A percentile compares a stretch with the other conserved stretches of the same genome.
Conservation (phyloP, 2,888 invertebrate genomes). For the Venustoraphidia nigricollis region DNA sequence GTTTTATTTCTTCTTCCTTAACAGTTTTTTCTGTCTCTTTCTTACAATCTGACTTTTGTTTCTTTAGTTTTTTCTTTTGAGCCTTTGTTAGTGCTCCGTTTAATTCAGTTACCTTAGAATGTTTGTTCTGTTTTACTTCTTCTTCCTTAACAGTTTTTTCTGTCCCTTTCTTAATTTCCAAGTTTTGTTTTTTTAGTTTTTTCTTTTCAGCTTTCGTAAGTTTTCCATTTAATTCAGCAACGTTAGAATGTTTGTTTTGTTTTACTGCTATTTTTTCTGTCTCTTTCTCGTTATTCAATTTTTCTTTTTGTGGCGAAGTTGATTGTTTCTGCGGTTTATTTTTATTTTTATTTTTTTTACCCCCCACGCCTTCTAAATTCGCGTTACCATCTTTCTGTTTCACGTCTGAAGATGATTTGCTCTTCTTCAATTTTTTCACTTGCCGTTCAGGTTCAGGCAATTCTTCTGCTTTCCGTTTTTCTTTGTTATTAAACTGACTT, state of each 20-base stretch:
- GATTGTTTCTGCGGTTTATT: slow-evolving; percentile 5
- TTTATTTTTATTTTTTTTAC: background rate
- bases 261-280: background rate
- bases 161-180: slow-evolving; percentile 7
- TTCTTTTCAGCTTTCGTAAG: slow-evolving; percentile 3
- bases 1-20: slow-evolving; percentile 6
- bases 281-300: slow-evolving; percentile 10
- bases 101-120: background rate
- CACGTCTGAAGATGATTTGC: no score
- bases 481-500: slow-evolving; percentile 22
- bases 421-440: no score
- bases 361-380: slow-evolving; percentile 1
- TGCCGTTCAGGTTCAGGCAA: no score
- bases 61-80: slow-evolving; percentile 5
- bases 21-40: slow-evolving; percentile 7
- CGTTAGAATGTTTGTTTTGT: slow-evolving; percentile 6
- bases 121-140: slow-evolving; percentile 6
- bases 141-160: slow-evolving; percentile 6
- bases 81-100: background rate
- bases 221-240: slow-evolving; percentile 4
- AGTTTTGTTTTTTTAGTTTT: background rate
- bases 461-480: slow-evolving; percentile 12
- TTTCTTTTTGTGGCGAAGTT: slow-evolving; percentile 13
- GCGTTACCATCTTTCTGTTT: background rate
- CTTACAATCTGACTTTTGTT: slow-evolving; percentile 1